These are phyloP conservation scores for Dichetophora obliterata DNA, from an alignment of 2,888 invertebrate species.

Conservation along the genomic window DNA sequence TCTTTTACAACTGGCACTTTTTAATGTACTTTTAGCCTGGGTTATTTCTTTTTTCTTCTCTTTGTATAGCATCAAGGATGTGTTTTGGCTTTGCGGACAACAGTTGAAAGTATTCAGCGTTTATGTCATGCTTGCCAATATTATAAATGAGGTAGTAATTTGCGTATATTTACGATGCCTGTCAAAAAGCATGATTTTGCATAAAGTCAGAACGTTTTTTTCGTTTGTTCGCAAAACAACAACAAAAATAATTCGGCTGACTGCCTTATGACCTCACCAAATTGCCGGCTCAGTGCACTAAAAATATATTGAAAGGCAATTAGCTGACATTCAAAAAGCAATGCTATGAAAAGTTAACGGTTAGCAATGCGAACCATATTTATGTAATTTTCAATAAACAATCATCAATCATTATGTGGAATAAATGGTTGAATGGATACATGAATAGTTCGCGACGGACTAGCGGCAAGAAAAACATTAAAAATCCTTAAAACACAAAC, in stretches of 20 bases:
- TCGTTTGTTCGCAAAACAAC: too few species aligned
- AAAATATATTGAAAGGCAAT: slow-evolving; percentile 49
- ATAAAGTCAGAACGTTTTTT: slow-evolving; percentile 16
- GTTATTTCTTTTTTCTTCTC: too few species aligned
- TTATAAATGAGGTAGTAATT: slow-evolving; percentile 42
- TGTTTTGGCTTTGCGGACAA: too few species aligned
- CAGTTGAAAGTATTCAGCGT: too few species aligned
- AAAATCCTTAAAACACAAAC: slow-evolving; percentile 34
- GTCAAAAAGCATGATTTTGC: slow-evolving; percentile 37
- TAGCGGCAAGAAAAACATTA: slow-evolving; percentile 5
- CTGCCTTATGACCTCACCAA: background rate
- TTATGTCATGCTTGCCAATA: background rate
- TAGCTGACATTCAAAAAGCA: slow-evolving; percentile 45
- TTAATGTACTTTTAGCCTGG: too few species aligned
- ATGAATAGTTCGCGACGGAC: too few species aligned
- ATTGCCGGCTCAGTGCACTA: background rate
- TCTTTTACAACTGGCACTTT: too few species aligned
- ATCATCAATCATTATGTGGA: slow-evolving; percentile 22
- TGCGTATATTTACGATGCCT: slow-evolving; percentile 44
- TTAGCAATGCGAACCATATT: slow-evolving; percentile 1
- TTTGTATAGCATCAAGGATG: too few species aligned
- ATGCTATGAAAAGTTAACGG: background rate
- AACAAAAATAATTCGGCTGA: background rate
- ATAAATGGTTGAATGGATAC: too few species aligned
- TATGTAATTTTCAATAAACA: slow-evolving; percentile 23